Evolutionary conservation across 2,113 vertebrate species (phyloP), one percentile per base, ranked within the genome.

Genomic region (Hiodon alosoides): DNA sequence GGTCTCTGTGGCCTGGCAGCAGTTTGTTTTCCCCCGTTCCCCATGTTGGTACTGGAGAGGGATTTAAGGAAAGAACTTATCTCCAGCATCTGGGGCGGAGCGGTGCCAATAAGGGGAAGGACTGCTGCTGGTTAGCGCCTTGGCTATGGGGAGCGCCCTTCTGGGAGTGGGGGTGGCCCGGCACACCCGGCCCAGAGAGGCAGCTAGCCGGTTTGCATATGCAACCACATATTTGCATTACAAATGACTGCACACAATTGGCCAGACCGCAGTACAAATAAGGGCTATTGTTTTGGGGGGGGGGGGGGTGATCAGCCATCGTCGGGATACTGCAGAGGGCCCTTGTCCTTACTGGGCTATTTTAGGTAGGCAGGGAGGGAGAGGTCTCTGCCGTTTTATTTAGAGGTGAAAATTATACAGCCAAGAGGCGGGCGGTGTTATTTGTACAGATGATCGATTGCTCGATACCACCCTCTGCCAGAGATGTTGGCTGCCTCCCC

Each of bases 381-480:
- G 52, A 78, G 76, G 61, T 71, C 31, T 31, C 47, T 46, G 51
- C 57, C 51, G 14, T 76, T 89, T 89, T 90, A 88, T 90, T 89
- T 89, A 85, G 77, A 87, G 83, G 85, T 85, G 81, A 81, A 89
- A 91, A 91, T 90, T 84, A 84, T 80, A 89, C 74, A 50, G 70
- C 71, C 64, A 31, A 73, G 73, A 57, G 50, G 75, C 79, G 82
- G 62, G 82, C 79, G 80, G 81, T 88, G 83, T 89, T 85, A 86
- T 88, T 90, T 89, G 85, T 78, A 77, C 67, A 84, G 82, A 84
- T 87, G 86, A 90, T 90, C 85, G 85, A 89, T 90, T 84, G 85
- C 84, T 84, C 79, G 84, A 84, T 85, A 85, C 87, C 84, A 85
- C 79, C 80, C 83, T 80, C 72, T 60, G 17, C 71, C 54, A 67